Conservation (phyloP, 2,113 vertebrate species). For the Heterotilapia buettikoferi region DNA sequence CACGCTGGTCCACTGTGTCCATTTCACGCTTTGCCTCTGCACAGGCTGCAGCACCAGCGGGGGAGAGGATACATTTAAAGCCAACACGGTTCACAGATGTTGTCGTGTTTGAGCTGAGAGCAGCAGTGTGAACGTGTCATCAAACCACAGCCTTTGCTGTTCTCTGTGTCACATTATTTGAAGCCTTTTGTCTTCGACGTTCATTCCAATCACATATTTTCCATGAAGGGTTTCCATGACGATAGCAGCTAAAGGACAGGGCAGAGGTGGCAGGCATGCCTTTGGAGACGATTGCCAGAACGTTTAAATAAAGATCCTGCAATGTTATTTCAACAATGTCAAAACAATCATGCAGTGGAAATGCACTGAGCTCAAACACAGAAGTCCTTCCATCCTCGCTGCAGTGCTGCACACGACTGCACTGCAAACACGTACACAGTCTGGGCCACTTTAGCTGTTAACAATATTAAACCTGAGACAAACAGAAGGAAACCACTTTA, state of each 20-base stretch:
- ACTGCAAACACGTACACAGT: not conserved
- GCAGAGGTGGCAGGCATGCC: not conserved
- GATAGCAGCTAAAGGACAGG: not conserved
- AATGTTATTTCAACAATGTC: slow-evolving; percentile 9
- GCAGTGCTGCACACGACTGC: accelerated
- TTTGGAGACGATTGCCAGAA: slow-evolving; percentile 8
- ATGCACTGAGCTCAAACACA: not conserved
- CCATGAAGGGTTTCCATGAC: slow-evolving; percentile 20
- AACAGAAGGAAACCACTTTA: not conserved
- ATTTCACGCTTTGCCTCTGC: not conserved
- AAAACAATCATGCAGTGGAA: not conserved
- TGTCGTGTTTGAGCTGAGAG: accelerated
- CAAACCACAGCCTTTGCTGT: not conserved
- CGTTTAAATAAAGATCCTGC: slow-evolving; percentile 17
- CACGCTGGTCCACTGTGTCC: not conserved
- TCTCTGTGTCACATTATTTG: not conserved
- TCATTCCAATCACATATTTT: not conserved
- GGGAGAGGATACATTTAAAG: not conserved
- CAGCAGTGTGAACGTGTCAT: not conserved
- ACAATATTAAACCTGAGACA: not conserved
- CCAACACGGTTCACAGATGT: not conserved
- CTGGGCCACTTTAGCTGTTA: not conserved
- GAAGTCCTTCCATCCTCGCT: not conserved
- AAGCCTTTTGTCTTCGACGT: not conserved
- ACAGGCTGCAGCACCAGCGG: not conserved